Evolutionary conservation across 2,797 vertebrate species (phyloP).

Genomic region (Crocidura indochinensis): DNA sequence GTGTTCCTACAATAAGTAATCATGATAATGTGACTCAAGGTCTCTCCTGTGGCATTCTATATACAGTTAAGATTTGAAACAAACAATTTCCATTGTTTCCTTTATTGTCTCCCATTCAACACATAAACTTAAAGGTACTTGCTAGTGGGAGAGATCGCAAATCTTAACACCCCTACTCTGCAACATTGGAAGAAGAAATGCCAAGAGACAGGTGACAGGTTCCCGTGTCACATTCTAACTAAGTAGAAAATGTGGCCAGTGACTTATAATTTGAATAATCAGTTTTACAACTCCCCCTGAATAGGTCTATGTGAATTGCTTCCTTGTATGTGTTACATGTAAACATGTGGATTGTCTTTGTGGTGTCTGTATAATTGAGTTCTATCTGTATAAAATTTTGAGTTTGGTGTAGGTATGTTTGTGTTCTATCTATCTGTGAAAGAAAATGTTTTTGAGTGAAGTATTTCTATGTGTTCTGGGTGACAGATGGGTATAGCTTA

Average conservation of each 20-base stretch:
- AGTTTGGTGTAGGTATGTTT: background rate
- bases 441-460: too few relatives aligned
- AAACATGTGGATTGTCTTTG: background rate
- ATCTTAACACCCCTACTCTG: background rate
- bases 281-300: slow-evolving; percentile 8
- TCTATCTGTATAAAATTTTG: too few relatives aligned
- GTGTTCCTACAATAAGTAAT: background rate
- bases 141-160: background rate
- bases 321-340: background rate
- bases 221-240: background rate
- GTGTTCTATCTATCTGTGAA: background rate
- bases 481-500: background rate
- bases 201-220: background rate
- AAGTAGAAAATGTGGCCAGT: background rate
- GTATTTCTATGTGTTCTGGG: background rate
- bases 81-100: background rate
- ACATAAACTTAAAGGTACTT: background rate
- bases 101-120: background rate
- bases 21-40: background rate
- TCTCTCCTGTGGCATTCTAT: background rate
- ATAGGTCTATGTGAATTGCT: too few relatives aligned
- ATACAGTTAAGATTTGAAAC: background rate
- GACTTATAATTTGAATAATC: background rate
- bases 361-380: background rate
- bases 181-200: background rate